Evolutionary conservation across 2,113 vertebrate species (phyloP).

Genomic region (Thamnaconus septentrionalis): DNA sequence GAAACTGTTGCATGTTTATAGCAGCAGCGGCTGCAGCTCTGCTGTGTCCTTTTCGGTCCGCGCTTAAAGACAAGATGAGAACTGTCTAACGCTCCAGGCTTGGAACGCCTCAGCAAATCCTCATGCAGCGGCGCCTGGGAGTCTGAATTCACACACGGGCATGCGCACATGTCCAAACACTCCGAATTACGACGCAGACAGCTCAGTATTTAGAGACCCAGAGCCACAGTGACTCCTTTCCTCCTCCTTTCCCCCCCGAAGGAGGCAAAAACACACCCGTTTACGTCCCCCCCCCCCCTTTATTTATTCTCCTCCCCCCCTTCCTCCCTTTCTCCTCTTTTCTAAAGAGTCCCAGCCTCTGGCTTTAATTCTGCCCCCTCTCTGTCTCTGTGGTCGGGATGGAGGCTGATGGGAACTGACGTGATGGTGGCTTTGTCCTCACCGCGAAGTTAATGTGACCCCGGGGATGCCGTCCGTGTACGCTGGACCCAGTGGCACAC

Average conservation of each 20-base stretch:
- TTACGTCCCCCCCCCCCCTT: constrained; percentile 10
- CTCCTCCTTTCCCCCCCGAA: constrained; percentile 31
- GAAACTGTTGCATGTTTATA: constrained; percentile 32
- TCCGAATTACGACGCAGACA: constrained; percentile 47
- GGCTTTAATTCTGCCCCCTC: constrained; percentile 33
- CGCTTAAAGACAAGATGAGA: constrained; percentile 27
- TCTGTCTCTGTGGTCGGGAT: constrained; percentile 32
- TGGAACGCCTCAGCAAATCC: constrained; percentile 43
- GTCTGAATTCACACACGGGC: constrained; percentile 31
- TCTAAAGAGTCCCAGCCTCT: constrained; percentile 61
- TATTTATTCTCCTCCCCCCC: constrained; percentile 43
- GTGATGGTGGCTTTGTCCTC: constrained; percentile 69
- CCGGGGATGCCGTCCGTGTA: constrained; percentile 53
- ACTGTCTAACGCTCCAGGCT: constrained; percentile 34
- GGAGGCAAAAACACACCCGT: constrained; percentile 40
- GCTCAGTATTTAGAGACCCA: constrained; percentile 45
- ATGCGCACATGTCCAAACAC: constrained; percentile 31
- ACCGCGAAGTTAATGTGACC: constrained; percentile 64
- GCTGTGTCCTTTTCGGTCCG: constrained; percentile 48
- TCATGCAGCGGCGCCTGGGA: constrained; percentile 31
- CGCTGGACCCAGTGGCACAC: constrained; percentile 50
- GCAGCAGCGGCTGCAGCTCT: constrained; percentile 23
- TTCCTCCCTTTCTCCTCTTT: constrained; percentile 42
- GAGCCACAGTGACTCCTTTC: constrained; percentile 59
- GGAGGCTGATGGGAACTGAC: constrained; percentile 72